phyloP scores from a whole-genome alignment of 2,113 vertebrate species.

The Pithys albifrons region DNA sequence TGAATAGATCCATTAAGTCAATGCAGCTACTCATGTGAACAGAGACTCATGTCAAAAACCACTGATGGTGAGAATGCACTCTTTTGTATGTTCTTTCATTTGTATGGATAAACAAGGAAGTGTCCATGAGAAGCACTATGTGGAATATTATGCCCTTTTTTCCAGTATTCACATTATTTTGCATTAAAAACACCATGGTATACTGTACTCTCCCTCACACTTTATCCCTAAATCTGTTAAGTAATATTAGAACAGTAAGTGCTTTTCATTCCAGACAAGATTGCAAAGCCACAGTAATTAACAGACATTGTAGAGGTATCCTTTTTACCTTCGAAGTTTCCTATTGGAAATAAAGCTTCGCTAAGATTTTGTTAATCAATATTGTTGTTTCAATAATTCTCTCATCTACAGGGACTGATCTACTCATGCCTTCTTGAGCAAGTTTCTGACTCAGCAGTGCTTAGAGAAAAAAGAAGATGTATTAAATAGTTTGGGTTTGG shows the following conservation, averaged over 20 bases:
- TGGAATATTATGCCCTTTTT: neutral
- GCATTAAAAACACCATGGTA: neutral
- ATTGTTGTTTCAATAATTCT: neutral
- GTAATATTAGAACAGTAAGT: neutral
- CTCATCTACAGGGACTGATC: neutral
- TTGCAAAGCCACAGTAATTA: neutral
- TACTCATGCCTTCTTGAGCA: neutral
- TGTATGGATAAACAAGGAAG: neutral
- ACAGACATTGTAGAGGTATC: neutral
- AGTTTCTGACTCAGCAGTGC: neutral
- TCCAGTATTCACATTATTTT: neutral
- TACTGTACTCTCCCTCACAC: neutral
- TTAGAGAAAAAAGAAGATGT: neutral
- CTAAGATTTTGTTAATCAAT: neutral
- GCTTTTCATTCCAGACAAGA: neutral
- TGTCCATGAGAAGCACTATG: neutral
- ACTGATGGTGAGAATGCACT: neutral
- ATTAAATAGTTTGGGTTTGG: neutral
- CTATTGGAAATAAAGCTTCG: neutral
- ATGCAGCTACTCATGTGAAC: slow-evolving; percentile 8
- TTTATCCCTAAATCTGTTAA: neutral
- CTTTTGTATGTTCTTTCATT: neutral
- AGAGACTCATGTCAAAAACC: neutral
- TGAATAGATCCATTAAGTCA: slow-evolving; percentile 42
- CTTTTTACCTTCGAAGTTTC: neutral